A percentile compares a stretch with the other conserved stretches of the same genome.
phyloP scores from a whole-genome alignment of 2,888 invertebrate species.

The Drosophila quinaria region DNA sequence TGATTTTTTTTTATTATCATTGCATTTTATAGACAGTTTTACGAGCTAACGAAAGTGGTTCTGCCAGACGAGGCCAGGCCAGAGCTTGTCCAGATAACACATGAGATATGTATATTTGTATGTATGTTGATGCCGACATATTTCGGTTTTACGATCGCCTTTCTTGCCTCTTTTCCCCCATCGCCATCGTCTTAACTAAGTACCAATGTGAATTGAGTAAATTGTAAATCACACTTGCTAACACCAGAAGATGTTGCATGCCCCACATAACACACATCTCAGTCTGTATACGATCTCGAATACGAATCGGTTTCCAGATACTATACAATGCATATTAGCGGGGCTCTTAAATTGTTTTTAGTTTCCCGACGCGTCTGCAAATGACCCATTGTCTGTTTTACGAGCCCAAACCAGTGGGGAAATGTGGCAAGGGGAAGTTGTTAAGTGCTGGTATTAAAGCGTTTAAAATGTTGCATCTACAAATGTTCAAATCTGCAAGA shows the following conservation, averaged over 20 bases:
- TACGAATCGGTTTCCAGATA: conserved; percentile 25
- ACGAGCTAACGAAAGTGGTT: conserved; percentile 82
- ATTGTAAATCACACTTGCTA: conserved; percentile 74
- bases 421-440: conserved; percentile 15
- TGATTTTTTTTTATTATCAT: conserved; percentile 77
- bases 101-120: conserved; percentile 15
- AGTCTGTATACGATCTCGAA: not conserved
- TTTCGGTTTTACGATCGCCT: conserved; percentile 66
- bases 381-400: conserved; percentile 70
- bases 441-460: conserved; percentile 59
- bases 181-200: conserved; percentile 27
- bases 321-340: conserved; percentile 70
- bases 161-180: not conserved
- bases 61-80: conserved; percentile 48
- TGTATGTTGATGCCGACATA: conserved; percentile 47
- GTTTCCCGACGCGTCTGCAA: conserved; percentile 70
- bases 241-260: conserved; percentile 31
- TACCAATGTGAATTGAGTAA: conserved; percentile 60
- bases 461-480: conserved; percentile 62
- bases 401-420: not conserved
- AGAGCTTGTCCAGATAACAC: conserved; percentile 65
- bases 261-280: conserved; percentile 46
- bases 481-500: conserved; percentile 46
- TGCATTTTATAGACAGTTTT: conserved; percentile 81
- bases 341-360: conserved; percentile 70